A percentile compares a stretch with the other conserved stretches of the same genome.
phyloP scores from a whole-genome alignment of 2,113 vertebrate species.

The Cynopterus brachyotis region DNA sequence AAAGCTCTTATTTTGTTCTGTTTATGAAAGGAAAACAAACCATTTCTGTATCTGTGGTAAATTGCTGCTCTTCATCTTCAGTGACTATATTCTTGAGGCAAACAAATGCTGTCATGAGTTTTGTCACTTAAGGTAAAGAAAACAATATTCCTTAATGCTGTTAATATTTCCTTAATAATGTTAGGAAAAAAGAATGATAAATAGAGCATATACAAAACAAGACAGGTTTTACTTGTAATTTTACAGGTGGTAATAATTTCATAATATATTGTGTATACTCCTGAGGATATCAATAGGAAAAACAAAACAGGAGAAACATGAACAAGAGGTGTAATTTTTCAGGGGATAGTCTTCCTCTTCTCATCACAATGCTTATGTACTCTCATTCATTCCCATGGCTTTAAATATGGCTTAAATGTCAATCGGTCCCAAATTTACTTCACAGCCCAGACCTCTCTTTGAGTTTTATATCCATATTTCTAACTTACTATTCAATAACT shows the following conservation, averaged over 20 bases:
- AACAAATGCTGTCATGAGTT: neutral
- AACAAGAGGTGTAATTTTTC: neutral
- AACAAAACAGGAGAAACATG: neutral
- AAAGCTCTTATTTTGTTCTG: neutral
- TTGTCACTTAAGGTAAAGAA: neutral
- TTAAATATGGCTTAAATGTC: neutral
- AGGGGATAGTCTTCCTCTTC: neutral
- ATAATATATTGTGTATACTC: neutral
- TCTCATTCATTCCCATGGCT: neutral
- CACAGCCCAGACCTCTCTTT: neutral
- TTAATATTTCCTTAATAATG: neutral
- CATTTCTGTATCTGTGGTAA: neutral
- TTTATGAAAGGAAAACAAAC: neutral
- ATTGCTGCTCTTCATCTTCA: neutral
- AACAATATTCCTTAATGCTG: neutral
- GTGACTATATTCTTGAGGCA: neutral
- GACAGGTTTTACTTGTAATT: conserved; percentile 21
- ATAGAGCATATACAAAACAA: neutral
- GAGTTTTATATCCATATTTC: neutral
- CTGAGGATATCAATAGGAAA: neutral
- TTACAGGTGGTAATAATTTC: conserved; percentile 44
- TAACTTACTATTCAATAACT: neutral
- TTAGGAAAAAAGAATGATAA: neutral
- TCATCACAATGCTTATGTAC: neutral
- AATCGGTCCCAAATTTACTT: neutral